Evolutionary conservation across 2,888 invertebrate genomes (phyloP).

Genomic region (Trichopoda pennipes): DNA sequence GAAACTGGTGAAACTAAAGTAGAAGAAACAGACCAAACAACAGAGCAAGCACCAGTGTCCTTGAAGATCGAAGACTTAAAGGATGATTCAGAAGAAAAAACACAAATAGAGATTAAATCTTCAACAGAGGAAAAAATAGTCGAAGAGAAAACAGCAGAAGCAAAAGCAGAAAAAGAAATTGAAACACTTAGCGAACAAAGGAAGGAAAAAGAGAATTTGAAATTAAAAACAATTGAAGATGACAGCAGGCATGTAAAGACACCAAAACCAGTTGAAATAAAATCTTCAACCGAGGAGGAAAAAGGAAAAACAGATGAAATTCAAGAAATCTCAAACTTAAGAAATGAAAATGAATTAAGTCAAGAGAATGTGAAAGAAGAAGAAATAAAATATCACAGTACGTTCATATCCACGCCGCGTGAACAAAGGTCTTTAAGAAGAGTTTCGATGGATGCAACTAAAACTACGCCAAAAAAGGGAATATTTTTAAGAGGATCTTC

Average conservation of each 20-base stretch:
- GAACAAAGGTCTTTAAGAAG: background rate
- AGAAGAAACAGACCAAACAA: conserved; percentile 1
- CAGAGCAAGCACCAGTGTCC: conserved; percentile 26
- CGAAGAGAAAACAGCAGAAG: too few relatives aligned
- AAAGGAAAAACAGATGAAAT: background rate
- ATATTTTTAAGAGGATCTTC: background rate
- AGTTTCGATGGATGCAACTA: background rate
- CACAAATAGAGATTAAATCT: too few relatives aligned
- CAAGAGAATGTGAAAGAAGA: too few relatives aligned
- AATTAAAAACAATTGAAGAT: background rate
- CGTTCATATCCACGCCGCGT: background rate
- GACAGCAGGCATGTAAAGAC: background rate
- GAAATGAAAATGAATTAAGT: too few relatives aligned
- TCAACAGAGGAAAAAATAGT: too few relatives aligned
- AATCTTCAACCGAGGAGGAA: background rate
- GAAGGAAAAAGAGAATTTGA: background rate
- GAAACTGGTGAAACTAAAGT: background rate
- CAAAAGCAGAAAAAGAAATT: too few relatives aligned
- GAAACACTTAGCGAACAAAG: background rate
- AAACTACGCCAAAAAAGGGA: background rate
- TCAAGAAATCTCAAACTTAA: too few relatives aligned
- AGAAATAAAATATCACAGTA: background rate
- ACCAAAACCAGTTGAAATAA: background rate
- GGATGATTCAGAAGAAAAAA: conserved; percentile 3
- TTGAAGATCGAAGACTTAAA: conserved; percentile 24